Evolutionary conservation across 2,113 vertebrate genomes (phyloP).

Genomic region (Porphyrio hochstetteri): DNA sequence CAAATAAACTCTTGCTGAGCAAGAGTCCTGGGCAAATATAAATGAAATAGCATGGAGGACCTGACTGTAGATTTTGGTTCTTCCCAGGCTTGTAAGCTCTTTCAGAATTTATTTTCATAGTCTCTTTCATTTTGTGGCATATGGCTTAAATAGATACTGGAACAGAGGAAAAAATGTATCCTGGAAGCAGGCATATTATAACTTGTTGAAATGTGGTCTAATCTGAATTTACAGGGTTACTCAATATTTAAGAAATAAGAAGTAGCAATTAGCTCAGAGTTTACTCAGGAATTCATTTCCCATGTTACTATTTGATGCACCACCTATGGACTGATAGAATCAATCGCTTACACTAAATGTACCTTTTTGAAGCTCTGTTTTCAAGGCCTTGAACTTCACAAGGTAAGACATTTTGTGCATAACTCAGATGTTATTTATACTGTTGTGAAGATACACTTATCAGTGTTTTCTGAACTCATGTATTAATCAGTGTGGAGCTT

Average conservation of each 20-base stretch:
- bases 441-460: background rate
- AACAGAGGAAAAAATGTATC: background rate
- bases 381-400: background rate
- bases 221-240: background rate
- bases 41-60: background rate
- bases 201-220: background rate
- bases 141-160: background rate
- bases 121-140: background rate
- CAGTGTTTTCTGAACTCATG: background rate
- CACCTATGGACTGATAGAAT: background rate
- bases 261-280: background rate
- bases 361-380: background rate
- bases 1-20: background rate
- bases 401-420: background rate
- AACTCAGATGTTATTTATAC: background rate
- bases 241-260: background rate
- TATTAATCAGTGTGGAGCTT: background rate
- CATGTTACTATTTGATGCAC: background rate
- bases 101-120: background rate
- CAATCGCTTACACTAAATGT: background rate
- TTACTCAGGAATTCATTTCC: background rate
- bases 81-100: background rate
- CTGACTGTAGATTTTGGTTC: background rate
- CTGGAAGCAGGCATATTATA: background rate
- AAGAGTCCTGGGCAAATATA: background rate